These are phyloP conservation scores for Momotus momota DNA, from an alignment of 2,797 vertebrate genomes.

Conservation along the genomic window DNA sequence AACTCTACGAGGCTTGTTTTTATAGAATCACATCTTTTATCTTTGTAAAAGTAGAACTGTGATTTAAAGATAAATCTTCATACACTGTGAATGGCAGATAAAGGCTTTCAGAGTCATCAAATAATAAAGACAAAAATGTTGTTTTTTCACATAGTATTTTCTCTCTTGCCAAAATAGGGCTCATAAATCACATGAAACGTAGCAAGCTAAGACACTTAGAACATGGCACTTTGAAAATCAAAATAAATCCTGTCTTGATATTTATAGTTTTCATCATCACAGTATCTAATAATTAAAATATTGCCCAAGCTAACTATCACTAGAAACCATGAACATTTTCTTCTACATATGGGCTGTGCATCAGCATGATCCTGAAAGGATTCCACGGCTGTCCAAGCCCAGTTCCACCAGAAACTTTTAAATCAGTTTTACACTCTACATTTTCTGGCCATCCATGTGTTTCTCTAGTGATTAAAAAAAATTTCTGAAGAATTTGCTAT, in stretches of 20 bases:
- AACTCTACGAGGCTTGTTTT: conserved; percentile 11
- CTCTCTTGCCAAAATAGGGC: conserved; percentile 8
- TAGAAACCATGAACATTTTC: neutral
- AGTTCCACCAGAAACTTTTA: neutral
- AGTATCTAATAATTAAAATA: neutral
- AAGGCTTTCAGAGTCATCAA: conserved; percentile 39
- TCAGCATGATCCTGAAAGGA: neutral
- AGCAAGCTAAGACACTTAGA: neutral
- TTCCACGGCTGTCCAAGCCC: neutral
- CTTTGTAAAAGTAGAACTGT: conserved; percentile 39
- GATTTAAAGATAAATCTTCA: conserved; percentile 38
- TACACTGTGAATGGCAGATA: conserved; percentile 35
- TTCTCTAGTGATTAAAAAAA: neutral
- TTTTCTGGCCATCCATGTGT: neutral
- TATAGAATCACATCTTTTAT: conserved; percentile 37
- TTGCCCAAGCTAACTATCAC: neutral
- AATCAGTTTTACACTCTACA: neutral
- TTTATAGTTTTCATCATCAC: neutral
- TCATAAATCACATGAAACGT: neutral
- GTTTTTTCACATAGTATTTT: conserved; percentile 24
- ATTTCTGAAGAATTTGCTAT: neutral
- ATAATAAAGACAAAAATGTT: conserved; percentile 43
- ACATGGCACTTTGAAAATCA: neutral
- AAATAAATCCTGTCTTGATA: neutral
- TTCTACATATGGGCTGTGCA: neutral